Base-by-base conservation (phyloP, 2,113 vertebrate genomes). In the Corynorhinus townsendii region DNA sequence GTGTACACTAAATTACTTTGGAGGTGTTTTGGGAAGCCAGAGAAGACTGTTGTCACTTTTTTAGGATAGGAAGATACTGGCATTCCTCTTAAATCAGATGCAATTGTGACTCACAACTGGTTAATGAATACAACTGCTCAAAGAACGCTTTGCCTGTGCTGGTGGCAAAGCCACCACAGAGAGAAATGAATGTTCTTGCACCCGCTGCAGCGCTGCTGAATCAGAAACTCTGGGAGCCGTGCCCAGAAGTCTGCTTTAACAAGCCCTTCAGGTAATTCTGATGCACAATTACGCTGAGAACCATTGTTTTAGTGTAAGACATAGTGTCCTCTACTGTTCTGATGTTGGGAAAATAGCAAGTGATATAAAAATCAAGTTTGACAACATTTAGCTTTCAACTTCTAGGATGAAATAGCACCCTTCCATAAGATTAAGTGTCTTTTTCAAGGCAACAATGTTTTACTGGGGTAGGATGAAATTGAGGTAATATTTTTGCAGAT, bases 311-410 rank as follows among this genome's bases (percentile, higher is more conserved):
- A 40, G 12, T 33, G 11, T 62, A 71, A 94, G 33, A 52, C 10
- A 59, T 52, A 85, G n/a, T 87, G 35, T 59, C 64, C 30, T 97
- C 83, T 93, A 72, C 56, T 93, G 93, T 30, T 73, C 19, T 72
- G 0, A 84, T 68, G 0, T 52, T 88, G 26, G 52, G 79, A 30
- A 75, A 59, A 33, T 35, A 28, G 12, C 15, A 77, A 71, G 33
- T 43, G 22, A 71, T 4, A 45, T 40, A 76, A 90, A 87, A 86
- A 38, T 77, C 5, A 89, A 75, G 3, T 66, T 82, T 84, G 19
- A 72, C 10, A 75, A 73, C 75, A 92, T 56, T 75, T 20, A 71
- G 5, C 3, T 71, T 90, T 88, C 49, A 88, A 43, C 0, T 71
- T 81, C 33, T 33, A 69, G 6, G 28, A 87, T 47, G 22, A 80